A percentile compares a stretch with the other conserved stretches of the same genome.
Evolutionary conservation across 2,797 vertebrate genomes (phyloP).

Genomic region (Enoplosus armatus): DNA sequence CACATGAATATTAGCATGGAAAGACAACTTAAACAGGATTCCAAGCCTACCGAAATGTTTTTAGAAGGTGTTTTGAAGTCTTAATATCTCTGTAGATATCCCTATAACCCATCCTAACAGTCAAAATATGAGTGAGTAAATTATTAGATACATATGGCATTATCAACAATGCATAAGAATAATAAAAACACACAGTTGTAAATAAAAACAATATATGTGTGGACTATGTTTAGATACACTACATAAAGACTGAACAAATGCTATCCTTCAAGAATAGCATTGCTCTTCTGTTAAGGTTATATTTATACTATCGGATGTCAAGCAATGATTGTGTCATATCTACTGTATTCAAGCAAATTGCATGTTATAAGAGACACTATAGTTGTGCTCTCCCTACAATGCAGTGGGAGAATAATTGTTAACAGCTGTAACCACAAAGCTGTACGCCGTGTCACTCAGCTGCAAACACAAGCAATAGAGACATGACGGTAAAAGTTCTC

Average conservation of each 20-base stretch:
- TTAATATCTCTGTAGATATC: neutral
- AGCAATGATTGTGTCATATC: conserved; percentile 6
- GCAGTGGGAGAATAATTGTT: conserved; percentile 18
- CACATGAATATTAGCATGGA: no score
- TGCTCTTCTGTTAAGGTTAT: neutral
- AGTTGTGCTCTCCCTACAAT: conserved; percentile 12
- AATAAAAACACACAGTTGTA: neutral
- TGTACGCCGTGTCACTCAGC: conserved; percentile 9
- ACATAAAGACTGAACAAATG: neutral
- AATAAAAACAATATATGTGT: neutral
- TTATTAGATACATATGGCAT: no score
- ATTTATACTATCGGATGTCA: conserved; percentile 11
- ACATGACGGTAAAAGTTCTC: neutral
- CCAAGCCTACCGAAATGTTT: no score
- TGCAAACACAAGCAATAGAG: conserved; percentile 1
- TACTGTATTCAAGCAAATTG: conserved; percentile 30
- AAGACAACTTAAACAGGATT: no score
- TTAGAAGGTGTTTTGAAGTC: no score
- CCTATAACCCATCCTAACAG: neutral
- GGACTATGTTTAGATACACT: neutral
- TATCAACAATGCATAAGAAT: neutral
- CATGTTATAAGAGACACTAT: conserved; percentile 26
- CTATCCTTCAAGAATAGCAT: neutral
- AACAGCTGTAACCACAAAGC: conserved; percentile 32
- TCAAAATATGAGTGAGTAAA: neutral